Percentiles rank a stretch among this genome's conserved stretches.
These are phyloP conservation scores for Enteromius viviparus DNA, from an alignment of 2,797 vertebrate species.

Conservation along the genomic window DNA sequence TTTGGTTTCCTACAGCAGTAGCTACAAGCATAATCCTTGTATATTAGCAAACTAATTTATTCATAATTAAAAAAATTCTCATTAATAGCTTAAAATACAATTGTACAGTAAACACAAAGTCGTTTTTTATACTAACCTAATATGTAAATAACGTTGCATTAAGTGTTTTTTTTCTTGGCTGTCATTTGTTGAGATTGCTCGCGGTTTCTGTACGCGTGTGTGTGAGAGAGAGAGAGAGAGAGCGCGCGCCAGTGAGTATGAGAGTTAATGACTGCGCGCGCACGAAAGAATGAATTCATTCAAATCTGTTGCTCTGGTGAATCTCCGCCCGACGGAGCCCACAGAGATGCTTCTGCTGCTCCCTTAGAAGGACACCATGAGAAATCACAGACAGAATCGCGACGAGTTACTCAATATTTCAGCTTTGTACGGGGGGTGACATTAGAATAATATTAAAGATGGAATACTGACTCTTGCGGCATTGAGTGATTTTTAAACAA, in stretches of 20 bases:
- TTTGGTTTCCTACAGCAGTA: background rate
- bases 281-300: constrained; percentile 54
- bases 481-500: constrained; percentile 6
- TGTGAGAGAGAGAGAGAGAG: background rate
- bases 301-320: constrained; percentile 61
- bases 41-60: background rate
- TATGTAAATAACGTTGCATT: background rate
- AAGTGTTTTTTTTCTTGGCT: background rate
- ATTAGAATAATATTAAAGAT: constrained; percentile 25
- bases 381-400: constrained; percentile 43
- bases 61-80: background rate
- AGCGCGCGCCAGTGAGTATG: background rate
- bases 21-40: background rate
- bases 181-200: background rate
- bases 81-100: background rate
- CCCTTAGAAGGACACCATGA: constrained; percentile 33
- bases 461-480: constrained; percentile 18
- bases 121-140: background rate
- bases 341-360: constrained; percentile 35
- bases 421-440: constrained; percentile 57
- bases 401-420: constrained; percentile 42
- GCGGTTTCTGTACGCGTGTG: background rate
- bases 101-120: background rate
- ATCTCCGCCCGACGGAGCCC: constrained; percentile 53
- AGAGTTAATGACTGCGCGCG: constrained; percentile 41